Percentiles rank a stretch among this genome's conserved stretches.
These are phyloP conservation scores for Uromys caudimaculatus DNA, from an alignment of 2,797 vertebrate species.

Conservation along the genomic window DNA sequence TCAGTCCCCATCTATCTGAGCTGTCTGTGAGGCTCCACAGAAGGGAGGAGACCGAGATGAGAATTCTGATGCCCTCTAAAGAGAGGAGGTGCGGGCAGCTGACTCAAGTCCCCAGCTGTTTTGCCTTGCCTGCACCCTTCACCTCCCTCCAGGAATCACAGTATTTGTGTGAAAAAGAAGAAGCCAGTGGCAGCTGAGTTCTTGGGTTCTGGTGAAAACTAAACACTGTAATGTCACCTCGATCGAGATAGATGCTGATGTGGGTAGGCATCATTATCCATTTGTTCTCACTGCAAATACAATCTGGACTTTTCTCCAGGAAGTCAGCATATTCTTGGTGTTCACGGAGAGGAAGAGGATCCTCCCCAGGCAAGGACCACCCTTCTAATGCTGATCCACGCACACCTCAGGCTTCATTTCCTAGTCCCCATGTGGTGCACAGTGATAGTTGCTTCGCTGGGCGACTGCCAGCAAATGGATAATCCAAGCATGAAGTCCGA, in stretches of 20 bases:
- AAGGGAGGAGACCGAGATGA: slow-evolving; percentile 8
- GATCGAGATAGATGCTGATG: neutral
- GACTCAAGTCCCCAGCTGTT: neutral
- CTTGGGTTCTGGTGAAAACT: neutral
- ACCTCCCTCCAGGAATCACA: neutral
- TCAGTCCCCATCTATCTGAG: slow-evolving; percentile 40
- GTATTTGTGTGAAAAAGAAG: neutral
- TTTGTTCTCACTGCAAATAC: neutral
- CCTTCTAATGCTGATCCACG: neutral
- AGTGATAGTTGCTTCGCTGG: neutral
- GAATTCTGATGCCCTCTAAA: slow-evolving; percentile 38
- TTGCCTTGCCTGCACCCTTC: neutral
- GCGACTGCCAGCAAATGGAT: neutral
- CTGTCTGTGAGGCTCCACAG: slow-evolving; percentile 23
- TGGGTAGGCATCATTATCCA: neutral
- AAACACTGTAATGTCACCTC: rapidly evolving
- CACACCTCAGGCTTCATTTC: neutral
- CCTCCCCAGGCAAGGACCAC: neutral
- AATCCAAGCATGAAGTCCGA: neutral
- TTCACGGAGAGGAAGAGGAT: neutral
- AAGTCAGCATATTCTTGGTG: neutral
- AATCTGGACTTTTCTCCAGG: slow-evolving; percentile 14
- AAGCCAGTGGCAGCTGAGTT: rapidly evolving
- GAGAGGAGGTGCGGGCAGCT: neutral
- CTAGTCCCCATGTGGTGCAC: neutral